These are phyloP conservation scores for Bombus vancouverensis DNA, from an alignment of 1,140 invertebrate genomes.

Conservation along the genomic window DNA sequence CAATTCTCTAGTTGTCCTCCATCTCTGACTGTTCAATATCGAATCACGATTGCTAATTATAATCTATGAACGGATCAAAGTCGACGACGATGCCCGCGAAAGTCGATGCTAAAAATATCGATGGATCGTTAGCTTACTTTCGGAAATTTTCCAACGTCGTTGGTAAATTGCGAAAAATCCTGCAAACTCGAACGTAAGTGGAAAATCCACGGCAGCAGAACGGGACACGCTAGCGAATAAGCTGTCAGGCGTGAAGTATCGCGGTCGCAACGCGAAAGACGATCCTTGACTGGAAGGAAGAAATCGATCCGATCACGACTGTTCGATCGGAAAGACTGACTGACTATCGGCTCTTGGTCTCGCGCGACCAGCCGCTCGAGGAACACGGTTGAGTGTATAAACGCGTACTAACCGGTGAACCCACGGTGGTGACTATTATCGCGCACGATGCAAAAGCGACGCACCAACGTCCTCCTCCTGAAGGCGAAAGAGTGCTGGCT, in stretches of 20 bases:
- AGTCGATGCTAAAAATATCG: neutral
- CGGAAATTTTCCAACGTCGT: neutral
- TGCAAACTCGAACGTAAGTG: too few relatives aligned
- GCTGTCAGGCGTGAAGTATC: neutral
- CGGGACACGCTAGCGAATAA: neutral
- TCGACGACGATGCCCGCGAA: neutral
- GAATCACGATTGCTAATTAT: neutral
- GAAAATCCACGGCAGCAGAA: too few relatives aligned
- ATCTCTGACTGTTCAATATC: neutral
- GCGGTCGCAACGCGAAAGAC: neutral
- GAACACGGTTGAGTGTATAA: conserved; percentile 3
- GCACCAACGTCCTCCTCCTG: conserved; percentile 61
- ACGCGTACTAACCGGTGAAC: conserved; percentile 54
- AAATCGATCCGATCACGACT: conserved; percentile 61
- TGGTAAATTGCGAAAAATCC: neutral
- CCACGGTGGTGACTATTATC: conserved; percentile 74
- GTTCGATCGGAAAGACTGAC: conserved; percentile 57
- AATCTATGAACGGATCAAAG: neutral
- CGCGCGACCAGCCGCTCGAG: neutral
- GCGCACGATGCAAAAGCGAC: conserved; percentile 66
- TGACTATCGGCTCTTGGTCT: conserved; percentile 2
- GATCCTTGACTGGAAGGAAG: neutral
- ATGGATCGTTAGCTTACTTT: neutral
- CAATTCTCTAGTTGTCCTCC: too few relatives aligned
- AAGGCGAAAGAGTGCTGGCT: conserved; percentile 56